Evolutionary conservation across 2,113 vertebrate species (phyloP), one percentile per base, ranked within the genome.

Genomic region (Thunnus maccoyii): DNA sequence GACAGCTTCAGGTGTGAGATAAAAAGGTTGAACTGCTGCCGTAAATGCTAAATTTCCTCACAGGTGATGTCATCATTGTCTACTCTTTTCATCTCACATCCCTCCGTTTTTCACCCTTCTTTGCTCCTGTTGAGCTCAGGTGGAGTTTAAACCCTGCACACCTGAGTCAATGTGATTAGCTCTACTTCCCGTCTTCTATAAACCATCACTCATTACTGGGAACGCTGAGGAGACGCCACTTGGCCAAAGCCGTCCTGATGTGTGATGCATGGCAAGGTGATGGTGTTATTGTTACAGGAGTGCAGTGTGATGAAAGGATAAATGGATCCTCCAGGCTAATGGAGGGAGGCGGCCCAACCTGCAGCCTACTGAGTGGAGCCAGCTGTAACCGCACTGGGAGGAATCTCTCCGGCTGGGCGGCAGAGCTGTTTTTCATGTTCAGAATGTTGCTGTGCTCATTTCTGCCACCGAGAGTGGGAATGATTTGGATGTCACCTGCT

Each of bases 401-500:
- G 80, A 76, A 55, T 55, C 78, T 70, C 71, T 71, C 72, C 13
- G 61, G 71, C 73, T 73, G 83, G 68, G 82, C 67, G 51, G 73
- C 62, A 3, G 72, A 72, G 83, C 81, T 76, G 82, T 76, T 90
- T 81, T 93, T 91, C 90, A 92, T 93, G 84, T 87, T 80, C 83
- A 76, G 88, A 94, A 91, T 90, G 84, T 68, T 22, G 72, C 73
- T 30, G 6, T 36, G 77, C 86, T 92, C 80, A 84, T 93, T 87
- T 89, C 51, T 65, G 72, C 65, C 4, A 10, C 22, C n/a, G 22
- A 74, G 78, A 90, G 48, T 17, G 47, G 64, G 73, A 62, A 82
- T 82, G 80, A 89, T 86, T 89, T 83, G 78, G 82, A 87, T 84
- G 74, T 91, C 91, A 90, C 90, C 88, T 87, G 80, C 85, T 66